These are phyloP conservation scores for Drosophila recens DNA, from an alignment of 2,888 invertebrate species.

Conservation along the genomic window DNA sequence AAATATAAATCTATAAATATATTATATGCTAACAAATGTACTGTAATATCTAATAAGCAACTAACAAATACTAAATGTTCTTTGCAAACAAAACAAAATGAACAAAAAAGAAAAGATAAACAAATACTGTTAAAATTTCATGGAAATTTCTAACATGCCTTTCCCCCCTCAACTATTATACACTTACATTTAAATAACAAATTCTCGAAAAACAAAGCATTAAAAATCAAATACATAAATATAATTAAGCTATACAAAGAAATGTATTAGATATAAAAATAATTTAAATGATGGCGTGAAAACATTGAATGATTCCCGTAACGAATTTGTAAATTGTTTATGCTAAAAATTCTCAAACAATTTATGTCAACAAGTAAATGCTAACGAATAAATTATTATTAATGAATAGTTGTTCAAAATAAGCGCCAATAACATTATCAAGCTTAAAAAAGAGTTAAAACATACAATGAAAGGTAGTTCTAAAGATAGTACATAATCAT, in stretches of 20 bases:
- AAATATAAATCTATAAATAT: constrained; percentile 19
- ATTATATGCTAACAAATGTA: constrained; percentile 33
- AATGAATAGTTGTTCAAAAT: constrained; percentile 19
- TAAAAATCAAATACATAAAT: constrained; percentile 43
- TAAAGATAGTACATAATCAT: constrained; percentile 50
- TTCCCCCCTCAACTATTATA: constrained; percentile 24
- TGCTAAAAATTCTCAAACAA: constrained; percentile 3
- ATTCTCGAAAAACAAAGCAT: constrained; percentile 50
- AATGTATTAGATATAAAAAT: constrained; percentile 45
- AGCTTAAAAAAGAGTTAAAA: constrained; percentile 48
- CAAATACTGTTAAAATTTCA: constrained; percentile 56
- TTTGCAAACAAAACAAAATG: constrained; percentile 36
- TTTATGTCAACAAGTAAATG: constrained; percentile 12
- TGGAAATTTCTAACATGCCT: constrained; percentile 68
- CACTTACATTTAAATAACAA: constrained; percentile 20
- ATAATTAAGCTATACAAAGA: constrained; percentile 17
- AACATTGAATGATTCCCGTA: neutral
- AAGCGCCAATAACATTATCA: constrained; percentile 42
- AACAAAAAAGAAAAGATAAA: constrained; percentile 17
- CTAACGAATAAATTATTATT: constrained; percentile 6
- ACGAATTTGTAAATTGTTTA: constrained; percentile 36
- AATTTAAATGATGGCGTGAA: constrained; percentile 22
- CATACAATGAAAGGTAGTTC: constrained; percentile 53
- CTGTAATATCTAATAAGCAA: constrained; percentile 41
- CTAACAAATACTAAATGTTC: constrained; percentile 46